Evolutionary conservation across 2,113 vertebrate genomes (phyloP).

Genomic region (Martes martes): DNA sequence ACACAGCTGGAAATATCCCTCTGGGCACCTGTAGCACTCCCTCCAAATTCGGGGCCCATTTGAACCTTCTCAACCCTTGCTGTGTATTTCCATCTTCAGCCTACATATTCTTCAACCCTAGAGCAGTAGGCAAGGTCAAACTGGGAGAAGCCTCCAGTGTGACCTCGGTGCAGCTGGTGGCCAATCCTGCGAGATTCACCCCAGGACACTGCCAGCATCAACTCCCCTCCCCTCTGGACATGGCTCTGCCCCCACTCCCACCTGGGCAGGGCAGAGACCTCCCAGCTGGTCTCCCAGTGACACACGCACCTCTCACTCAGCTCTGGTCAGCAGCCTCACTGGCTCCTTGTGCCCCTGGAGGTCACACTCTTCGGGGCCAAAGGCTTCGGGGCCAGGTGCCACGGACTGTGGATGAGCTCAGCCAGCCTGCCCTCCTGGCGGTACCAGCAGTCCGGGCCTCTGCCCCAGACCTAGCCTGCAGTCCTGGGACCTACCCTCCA

Average conservation of each 20-base stretch:
- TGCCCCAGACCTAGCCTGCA: not conserved
- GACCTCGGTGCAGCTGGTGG: not conserved
- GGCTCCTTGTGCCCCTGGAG: not conserved
- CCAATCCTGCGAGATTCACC: not conserved
- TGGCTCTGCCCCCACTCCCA: no score
- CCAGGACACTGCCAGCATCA: no score
- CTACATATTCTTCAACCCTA: not conserved
- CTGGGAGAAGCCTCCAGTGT: not conserved
- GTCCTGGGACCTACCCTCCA: not conserved
- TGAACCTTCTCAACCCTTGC: no score
- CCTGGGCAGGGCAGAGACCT: no score
- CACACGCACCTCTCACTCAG: accelerated
- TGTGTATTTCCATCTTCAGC: not conserved
- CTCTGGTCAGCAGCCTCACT: not conserved
- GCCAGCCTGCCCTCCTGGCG: not conserved
- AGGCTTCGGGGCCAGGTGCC: not conserved
- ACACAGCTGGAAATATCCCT: not conserved
- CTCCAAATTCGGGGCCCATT: not conserved
- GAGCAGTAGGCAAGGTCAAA: not conserved
- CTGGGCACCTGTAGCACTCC: not conserved
- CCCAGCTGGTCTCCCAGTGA: not conserved
- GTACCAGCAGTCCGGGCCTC: not conserved
- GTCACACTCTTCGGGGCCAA: no score
- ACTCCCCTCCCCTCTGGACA: not conserved
- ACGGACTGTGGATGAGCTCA: not conserved